Evolutionary conservation across 2,888 invertebrate genomes (phyloP), one percentile per base, ranked within the genome.

Genomic region (Myathropa florea): DNA sequence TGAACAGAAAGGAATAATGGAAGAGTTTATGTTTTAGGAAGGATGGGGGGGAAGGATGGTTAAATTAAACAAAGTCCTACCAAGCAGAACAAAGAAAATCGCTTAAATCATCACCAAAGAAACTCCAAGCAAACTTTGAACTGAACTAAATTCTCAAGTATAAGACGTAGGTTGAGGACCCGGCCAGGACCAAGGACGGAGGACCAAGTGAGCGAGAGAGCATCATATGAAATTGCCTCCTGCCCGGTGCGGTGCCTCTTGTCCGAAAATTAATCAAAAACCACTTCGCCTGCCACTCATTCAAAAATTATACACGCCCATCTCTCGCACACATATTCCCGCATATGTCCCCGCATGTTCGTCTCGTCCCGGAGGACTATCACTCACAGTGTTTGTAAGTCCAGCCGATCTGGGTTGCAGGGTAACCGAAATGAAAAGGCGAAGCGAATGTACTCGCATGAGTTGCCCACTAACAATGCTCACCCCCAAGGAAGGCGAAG

Each of bases 261-360:
- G 88, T 86, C 86, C 83, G 78, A 86, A 88, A 89, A 89, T 89
- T 89, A 89, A 89, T 89, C 89, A 89, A 89, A 89, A 88, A 88
- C 88, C 88, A 89, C 88, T 89, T 89, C 89, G 89, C 88, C 88
- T 89, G 88, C 89, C 88, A 89, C 88, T 89, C 88, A 89, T 89
- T 88, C 87, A 89, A 87, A 86, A 86, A 86, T 86, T 83, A 87
- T 88, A 88, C 88, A 88, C 87, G 88, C 88, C 89, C 83, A 88
- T 84, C 88, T 88, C 88, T 88, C 83, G 88, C 87, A 88, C 85
- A 87, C 79, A 87, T 83, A 46, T 18, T 46, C 46, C 78, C 65
- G 79, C 81, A 73, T 24, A 55, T 82, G 64, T 82, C 64, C 57
- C 81, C 71, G 46, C 46, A 46, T 18, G 46, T 18, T 18, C 46